phyloP scores from a whole-genome alignment of 1,140 invertebrate genomes.

The Drosophila lowei region DNA sequence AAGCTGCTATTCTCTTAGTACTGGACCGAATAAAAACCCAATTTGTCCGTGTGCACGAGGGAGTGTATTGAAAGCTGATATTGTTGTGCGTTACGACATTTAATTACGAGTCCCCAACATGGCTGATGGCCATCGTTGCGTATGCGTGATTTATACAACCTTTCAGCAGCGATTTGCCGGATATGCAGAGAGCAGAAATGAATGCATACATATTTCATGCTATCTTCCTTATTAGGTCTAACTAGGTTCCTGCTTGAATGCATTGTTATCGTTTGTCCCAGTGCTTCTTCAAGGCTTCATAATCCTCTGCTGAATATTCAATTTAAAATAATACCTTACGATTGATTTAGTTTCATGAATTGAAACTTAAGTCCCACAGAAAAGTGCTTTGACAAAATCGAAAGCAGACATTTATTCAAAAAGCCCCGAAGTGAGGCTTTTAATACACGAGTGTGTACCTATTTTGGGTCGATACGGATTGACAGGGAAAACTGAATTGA shows the following conservation, averaged over 20 bases:
- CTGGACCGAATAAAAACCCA: slow-evolving; percentile 44
- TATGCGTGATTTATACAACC: slow-evolving; percentile 25
- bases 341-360: not conserved
- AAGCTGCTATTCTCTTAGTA: slow-evolving; percentile 15
- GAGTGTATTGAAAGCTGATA: slow-evolving; percentile 30
- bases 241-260: slow-evolving; percentile 4
- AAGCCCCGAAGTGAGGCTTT: too few species aligned
- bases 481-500: too few species aligned
- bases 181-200: slow-evolving; percentile 17
- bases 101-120: slow-evolving; percentile 37
- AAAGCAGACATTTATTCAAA: too few species aligned
- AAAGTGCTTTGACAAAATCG: too few species aligned
- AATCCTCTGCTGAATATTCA: slow-evolving; percentile 5
- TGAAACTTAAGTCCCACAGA: not conserved
- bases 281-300: slow-evolving; percentile 12
- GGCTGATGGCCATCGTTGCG: slow-evolving; percentile 28
- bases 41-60: not conserved
- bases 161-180: slow-evolving; percentile 15
- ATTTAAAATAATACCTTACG: slow-evolving; percentile 10
- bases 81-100: slow-evolving; percentile 34
- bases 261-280: not conserved
- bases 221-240: too few species aligned
- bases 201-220: slow-evolving; percentile 12
- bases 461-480: too few species aligned
- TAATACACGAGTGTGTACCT: too few species aligned